phyloP scores from a whole-genome alignment of 2,888 invertebrate genomes.

The Mylabris sibirica region DNA sequence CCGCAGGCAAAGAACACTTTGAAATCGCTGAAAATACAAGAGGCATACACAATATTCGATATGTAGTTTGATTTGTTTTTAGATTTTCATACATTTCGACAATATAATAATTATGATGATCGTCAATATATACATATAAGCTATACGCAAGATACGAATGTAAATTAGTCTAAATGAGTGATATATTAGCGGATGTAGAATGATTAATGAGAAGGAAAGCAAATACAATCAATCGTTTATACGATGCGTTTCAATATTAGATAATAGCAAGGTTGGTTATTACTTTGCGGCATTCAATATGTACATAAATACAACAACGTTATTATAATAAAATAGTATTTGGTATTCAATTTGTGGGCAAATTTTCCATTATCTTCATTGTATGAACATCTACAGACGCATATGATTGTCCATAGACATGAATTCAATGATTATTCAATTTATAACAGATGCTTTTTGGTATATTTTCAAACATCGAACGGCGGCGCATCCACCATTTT shows the following conservation, averaged over 20 bases:
- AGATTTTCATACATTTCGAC: constrained; percentile 13
- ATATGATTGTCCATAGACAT: too few relatives aligned
- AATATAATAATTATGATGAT: constrained; percentile 7
- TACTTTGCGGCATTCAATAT: neutral
- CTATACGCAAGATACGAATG: constrained; percentile 37
- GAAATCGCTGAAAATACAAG: constrained; percentile 75
- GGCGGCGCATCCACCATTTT: constrained; percentile 8
- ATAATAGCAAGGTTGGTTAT: constrained; percentile 16
- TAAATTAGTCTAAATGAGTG: constrained; percentile 42
- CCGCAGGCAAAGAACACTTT: constrained; percentile 87
- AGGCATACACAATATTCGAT: constrained; percentile 47
- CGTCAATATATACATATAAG: constrained; percentile 25
- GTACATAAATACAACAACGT: neutral
- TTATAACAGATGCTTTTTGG: too few relatives aligned
- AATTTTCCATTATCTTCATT: constrained; percentile 21
- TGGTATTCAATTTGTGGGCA: constrained; percentile 31
- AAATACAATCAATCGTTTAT: neutral
- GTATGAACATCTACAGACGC: constrained; percentile 20
- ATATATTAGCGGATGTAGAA: constrained; percentile 32
- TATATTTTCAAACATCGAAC: too few relatives aligned
- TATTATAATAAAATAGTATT: neutral
- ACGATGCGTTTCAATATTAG: neutral
- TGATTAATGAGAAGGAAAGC: constrained; percentile 39
- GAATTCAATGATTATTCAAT: too few relatives aligned
- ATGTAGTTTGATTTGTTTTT: constrained; percentile 36